Base-by-base conservation (phyloP, 2,888 invertebrate species). In the Ceriagrion tenellum region DNA sequence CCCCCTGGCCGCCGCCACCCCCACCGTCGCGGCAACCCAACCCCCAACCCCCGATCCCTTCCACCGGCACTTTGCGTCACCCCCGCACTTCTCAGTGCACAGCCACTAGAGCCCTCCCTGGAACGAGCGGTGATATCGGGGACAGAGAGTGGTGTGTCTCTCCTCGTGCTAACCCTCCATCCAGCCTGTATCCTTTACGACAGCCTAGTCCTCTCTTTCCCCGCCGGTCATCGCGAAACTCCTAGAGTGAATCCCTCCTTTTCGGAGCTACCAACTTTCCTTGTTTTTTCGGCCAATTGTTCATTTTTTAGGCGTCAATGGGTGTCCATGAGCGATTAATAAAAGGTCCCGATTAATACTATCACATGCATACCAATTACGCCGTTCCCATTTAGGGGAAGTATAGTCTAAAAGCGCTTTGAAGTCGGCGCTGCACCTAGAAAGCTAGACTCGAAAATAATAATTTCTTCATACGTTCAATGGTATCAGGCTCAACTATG, bases 121-220 rank as follows among this genome's bases (percentile, higher is more conserved):
- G 35, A 81, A 35, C 18, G 30, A 35, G 30, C 30, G 81, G 81
- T 12, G 81, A n/a, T 35, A 30, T 81, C 30, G 81, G 81, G 59
- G 59, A 59, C 16, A 20, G 26, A 81, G 81, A 88, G 90, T 88
- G 20, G 16, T 59, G 18, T 59, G 90, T 95, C 95, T 55, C 95
- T 47, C 95, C 95, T 95, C 4, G 95, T 95, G 95, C 95, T 95
- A 95, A 95, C 95, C 95, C 90, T 90, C 95, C 55, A 59, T 88
- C 47, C 30, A 55, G 23, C 95, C 81, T 55, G 88, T 69, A 69
- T 47, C 59, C 16, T 59, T 59, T 10, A 20, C 59, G 59, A 59
- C 20, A 59, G 93, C 18, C 93, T 56, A 55, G 47, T 47, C 69
- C 0, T 13, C 35, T 47, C 47, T 74, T 74, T 47, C 74, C 40